phyloP scores from a whole-genome alignment of 1,140 invertebrate species.

The Papilio aristodemus region DNA sequence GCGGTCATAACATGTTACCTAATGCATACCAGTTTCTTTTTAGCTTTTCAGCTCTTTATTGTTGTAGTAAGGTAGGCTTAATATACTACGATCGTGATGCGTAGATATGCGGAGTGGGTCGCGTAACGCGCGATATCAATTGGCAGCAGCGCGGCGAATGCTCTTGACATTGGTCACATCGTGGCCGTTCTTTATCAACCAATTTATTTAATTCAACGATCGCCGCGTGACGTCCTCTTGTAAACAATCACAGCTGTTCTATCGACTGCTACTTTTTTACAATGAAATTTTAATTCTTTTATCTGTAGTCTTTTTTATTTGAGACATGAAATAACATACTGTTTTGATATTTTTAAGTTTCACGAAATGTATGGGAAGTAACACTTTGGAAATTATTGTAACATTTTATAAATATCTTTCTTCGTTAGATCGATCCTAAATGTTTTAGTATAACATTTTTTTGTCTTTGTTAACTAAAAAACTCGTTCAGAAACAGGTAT shows the following conservation, averaged over 20 bases:
- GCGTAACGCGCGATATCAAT: slow-evolving; percentile 7
- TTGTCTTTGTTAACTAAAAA: no score
- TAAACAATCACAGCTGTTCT: slow-evolving; percentile 29
- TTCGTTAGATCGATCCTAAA: no score
- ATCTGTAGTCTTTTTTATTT: neutral
- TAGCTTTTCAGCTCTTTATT: no score
- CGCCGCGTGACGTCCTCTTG: slow-evolving; percentile 4
- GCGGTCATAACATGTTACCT: no score
- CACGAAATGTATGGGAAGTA: neutral
- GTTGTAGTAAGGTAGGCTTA: neutral
- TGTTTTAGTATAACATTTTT: no score
- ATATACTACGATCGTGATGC: neutral
- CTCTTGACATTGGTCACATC: slow-evolving; percentile 19
- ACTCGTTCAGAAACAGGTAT: no score
- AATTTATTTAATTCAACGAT: slow-evolving; percentile 15
- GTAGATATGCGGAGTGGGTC: neutral
- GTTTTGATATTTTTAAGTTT: neutral
- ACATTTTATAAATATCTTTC: no score
- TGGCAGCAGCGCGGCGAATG: slow-evolving; percentile 22
- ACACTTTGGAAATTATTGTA: no score
- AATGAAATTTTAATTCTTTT: neutral
- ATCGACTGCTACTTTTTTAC: neutral
- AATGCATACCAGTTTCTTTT: no score
- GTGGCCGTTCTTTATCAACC: slow-evolving; percentile 13
- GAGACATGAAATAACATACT: slow-evolving; percentile 16